phyloP scores from a whole-genome alignment of 1,140 invertebrate genomes.

The Idris sp. region DNA sequence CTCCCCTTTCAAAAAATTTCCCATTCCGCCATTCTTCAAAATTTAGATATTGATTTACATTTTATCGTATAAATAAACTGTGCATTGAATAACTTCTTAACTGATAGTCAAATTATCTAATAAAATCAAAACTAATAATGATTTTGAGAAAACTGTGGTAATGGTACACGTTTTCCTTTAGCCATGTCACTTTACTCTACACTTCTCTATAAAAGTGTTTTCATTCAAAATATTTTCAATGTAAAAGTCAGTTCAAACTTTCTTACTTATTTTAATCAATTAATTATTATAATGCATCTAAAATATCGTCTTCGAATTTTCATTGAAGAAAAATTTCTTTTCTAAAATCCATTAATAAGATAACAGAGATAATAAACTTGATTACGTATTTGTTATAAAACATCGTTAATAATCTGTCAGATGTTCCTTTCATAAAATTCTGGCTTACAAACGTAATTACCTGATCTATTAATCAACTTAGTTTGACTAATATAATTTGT shows the following conservation, averaged over 20 bases:
- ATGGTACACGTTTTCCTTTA: too few relatives aligned
- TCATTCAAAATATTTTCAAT: too few relatives aligned
- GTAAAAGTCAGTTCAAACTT: neutral
- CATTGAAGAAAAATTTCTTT: constrained; percentile 20
- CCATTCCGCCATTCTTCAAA: too few relatives aligned
- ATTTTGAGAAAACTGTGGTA: too few relatives aligned
- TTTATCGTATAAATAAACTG: too few relatives aligned
- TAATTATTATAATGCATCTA: neutral
- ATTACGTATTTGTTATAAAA: constrained; percentile 26
- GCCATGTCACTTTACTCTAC: too few relatives aligned
- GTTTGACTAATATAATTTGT: constrained; percentile 8
- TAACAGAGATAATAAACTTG: constrained; percentile 28
- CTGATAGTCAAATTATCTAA: too few relatives aligned
- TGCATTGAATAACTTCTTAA: too few relatives aligned
- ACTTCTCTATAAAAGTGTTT: too few relatives aligned
- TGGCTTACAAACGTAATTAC: constrained; percentile 16
- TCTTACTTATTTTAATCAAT: neutral
- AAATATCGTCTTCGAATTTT: constrained; percentile 10
- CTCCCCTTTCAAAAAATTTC: too few relatives aligned
- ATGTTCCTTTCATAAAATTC: constrained; percentile 3
- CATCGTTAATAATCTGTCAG: constrained; percentile 33
- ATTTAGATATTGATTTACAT: too few relatives aligned
- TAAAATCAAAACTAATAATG: too few relatives aligned
- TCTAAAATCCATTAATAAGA: constrained; percentile 23
- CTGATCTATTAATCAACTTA: constrained; percentile 18